Evolutionary conservation across 2,888 invertebrate genomes (phyloP).

Genomic region (Polylopha cassiicola): DNA sequence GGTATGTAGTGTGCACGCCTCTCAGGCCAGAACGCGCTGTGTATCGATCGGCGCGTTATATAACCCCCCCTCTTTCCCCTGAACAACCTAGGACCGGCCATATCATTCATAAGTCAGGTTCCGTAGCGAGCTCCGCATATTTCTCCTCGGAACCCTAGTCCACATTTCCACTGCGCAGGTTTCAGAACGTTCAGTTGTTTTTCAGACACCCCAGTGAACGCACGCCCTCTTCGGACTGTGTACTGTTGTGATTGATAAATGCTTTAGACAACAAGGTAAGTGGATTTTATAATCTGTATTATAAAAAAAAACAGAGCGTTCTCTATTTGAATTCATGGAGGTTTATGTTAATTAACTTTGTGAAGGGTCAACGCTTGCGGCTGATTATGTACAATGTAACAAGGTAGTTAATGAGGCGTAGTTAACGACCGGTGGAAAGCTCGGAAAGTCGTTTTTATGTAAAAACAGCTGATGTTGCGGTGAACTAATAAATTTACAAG

Average conservation of each 20-base stretch:
- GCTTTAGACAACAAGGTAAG: conserved; percentile 57
- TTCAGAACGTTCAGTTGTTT: conserved; percentile 52
- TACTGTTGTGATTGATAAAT: conserved; percentile 60
- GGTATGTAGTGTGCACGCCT: conserved; percentile 37
- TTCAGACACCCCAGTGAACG: conserved; percentile 34
- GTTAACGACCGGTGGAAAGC: no score
- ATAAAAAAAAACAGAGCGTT: background rate
- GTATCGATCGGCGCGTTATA: conserved; percentile 67
- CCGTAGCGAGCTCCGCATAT: conserved; percentile 37
- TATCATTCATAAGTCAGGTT: conserved; percentile 56
- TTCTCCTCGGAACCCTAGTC: conserved; percentile 31
- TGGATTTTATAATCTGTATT: conserved; percentile 10
- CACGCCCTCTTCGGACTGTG: conserved; percentile 32
- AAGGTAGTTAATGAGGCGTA: no score
- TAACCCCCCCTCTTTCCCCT: conserved; percentile 46
- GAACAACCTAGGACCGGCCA: conserved; percentile 33
- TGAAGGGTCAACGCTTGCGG: no score
- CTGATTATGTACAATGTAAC: no score
- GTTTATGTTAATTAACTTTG: no score
- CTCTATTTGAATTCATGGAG: no score
- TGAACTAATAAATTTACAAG: no score
- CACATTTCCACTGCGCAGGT: conserved; percentile 49
- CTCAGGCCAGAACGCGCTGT: conserved; percentile 39
- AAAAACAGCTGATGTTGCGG: no score
- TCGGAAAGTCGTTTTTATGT: no score